Conservation (phyloP, 2,113 vertebrate species). For the Phaethornis superciliosus region DNA sequence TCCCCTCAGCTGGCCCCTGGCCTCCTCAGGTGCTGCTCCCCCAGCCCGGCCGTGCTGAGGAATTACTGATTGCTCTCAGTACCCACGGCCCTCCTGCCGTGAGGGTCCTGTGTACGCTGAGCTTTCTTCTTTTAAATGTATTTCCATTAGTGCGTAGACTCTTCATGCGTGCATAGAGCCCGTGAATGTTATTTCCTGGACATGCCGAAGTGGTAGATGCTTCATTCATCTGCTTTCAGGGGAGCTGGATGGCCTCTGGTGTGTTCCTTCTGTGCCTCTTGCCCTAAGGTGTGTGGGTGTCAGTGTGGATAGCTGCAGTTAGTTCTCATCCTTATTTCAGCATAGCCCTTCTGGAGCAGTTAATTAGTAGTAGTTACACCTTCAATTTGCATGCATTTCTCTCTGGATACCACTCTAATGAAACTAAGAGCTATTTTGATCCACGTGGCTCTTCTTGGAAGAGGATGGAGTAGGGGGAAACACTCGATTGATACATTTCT, state of each 20-base stretch:
- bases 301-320: background rate
- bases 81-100: background rate
- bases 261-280: background rate
- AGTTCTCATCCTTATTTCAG: background rate
- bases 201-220: rapidly evolving
- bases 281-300: rapidly evolving
- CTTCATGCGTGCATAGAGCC: rapidly evolving
- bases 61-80: background rate
- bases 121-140: rapidly evolving
- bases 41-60: background rate
- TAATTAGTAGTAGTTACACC: background rate
- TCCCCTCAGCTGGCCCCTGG: background rate
- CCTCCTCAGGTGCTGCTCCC: background rate
- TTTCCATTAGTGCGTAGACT: rapidly evolving
- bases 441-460: background rate
- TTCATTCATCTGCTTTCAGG: rapidly evolving
- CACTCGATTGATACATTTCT: background rate
- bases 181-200: rapidly evolving
- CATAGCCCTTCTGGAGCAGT: background rate
- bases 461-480: background rate
- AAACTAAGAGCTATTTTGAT: background rate
- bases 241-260: background rate
- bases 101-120: rapidly evolving
- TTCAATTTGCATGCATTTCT: background rate
- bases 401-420: background rate